Evolutionary conservation across 2,113 vertebrate genomes (phyloP).

Genomic region (Himantopus leucocephalus): DNA sequence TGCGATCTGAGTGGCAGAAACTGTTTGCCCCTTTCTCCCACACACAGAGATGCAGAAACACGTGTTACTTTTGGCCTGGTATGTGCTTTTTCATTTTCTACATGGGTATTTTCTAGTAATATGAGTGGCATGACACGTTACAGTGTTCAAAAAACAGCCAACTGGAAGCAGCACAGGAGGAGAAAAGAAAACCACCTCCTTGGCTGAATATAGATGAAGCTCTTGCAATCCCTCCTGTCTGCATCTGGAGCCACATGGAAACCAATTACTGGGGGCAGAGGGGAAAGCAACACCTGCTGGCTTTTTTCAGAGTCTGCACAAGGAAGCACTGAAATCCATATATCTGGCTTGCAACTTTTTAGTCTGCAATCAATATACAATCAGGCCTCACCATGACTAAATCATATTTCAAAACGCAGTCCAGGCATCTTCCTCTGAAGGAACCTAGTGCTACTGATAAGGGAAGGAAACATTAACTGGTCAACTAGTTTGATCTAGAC

Average conservation of each 20-base stretch:
- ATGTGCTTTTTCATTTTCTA: neutral
- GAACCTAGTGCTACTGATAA: neutral
- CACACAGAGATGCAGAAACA: neutral
- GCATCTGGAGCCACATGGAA: neutral
- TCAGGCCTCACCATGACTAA: neutral
- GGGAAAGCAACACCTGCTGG: neutral
- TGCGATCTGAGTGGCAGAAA: neutral
- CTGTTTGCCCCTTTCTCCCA: neutral
- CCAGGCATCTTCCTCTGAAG: neutral
- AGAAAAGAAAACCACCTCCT: neutral
- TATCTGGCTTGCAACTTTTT: neutral
- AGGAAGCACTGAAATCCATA: neutral
- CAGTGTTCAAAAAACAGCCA: neutral
- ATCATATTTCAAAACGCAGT: neutral
- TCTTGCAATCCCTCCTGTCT: neutral
- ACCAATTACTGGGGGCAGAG: neutral
- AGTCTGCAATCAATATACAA: neutral
- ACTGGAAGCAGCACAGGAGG: neutral
- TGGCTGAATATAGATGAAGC: neutral
- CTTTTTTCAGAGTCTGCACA: neutral
- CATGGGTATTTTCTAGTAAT: neutral
- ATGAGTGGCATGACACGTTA: neutral
- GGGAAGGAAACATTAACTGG: neutral
- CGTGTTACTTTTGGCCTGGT: neutral
- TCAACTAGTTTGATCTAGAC: neutral